Evolutionary conservation across 1,140 invertebrate genomes (phyloP).

Genomic region (Drosophila arizonae): DNA sequence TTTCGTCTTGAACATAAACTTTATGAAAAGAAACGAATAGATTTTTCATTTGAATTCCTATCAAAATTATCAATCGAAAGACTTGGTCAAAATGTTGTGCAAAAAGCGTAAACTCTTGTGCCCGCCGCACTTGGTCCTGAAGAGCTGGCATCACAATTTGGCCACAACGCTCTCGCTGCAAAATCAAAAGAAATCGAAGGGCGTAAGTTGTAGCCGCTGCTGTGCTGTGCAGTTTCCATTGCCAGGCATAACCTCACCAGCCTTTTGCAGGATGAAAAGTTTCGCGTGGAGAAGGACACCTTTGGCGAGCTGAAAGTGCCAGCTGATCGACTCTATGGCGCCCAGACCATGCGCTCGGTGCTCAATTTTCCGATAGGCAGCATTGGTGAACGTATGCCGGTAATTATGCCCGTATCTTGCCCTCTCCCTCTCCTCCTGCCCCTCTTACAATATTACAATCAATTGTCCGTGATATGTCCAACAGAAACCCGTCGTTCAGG

Average conservation of each 20-base stretch:
- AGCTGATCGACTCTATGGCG: conserved; percentile 96
- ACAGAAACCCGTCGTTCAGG: conserved; percentile 93
- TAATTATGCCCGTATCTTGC: conserved; percentile 83
- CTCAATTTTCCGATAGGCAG: conserved; percentile 99
- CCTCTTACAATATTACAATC: background rate
- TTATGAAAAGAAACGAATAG: no score
- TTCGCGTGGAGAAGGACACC: conserved; percentile 92
- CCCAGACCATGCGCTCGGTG: conserved; percentile 96
- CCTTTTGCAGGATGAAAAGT: conserved; percentile 54
- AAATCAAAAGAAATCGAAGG: background rate
- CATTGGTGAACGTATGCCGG: conserved; percentile 94
- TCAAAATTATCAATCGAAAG: no score
- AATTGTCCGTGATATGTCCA: background rate
- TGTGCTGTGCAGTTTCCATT: no score
- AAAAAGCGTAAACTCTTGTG: background rate
- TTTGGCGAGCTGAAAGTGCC: conserved; percentile 98
- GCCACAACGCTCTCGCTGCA: background rate
- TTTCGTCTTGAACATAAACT: background rate
- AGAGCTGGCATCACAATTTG: background rate
- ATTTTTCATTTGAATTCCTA: no score
- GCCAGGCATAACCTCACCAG: no score
- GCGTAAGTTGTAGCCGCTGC: background rate
- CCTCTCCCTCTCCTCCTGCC: background rate
- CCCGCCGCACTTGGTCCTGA: background rate
- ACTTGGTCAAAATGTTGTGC: background rate